Evolutionary conservation across 2,113 vertebrate genomes (phyloP).

Genomic region (Trachemys scripta): DNA sequence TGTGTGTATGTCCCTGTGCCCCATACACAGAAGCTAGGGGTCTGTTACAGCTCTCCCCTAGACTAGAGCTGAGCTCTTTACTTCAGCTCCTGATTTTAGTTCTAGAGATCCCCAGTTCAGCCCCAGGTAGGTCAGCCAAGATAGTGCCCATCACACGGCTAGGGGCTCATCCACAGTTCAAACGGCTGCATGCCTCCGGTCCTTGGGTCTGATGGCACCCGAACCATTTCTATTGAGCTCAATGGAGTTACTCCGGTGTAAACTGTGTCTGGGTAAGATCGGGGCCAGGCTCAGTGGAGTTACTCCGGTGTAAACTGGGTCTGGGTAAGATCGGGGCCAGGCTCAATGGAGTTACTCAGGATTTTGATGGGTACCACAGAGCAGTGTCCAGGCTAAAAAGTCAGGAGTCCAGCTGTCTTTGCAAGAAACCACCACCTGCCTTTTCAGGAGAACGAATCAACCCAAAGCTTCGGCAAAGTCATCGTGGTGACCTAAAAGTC

Average conservation of each 20-base stretch:
- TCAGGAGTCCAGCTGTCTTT: background rate
- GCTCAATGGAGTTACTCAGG: background rate
- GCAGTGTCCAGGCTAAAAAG: background rate
- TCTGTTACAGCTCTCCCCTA: background rate
- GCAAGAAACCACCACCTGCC: background rate
- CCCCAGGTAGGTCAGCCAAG: background rate
- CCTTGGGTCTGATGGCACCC: background rate
- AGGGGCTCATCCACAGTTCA: background rate
- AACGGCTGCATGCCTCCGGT: background rate
- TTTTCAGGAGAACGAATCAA: background rate
- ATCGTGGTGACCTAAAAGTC: fast-evolving
- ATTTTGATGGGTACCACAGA: background rate
- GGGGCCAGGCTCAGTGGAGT: fast-evolving
- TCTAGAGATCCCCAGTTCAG: background rate
- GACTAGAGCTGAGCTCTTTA: background rate
- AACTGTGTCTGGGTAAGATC: background rate
- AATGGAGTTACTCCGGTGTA: background rate
- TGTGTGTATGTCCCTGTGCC: background rate
- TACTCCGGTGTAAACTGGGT: background rate
- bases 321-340: background rate
- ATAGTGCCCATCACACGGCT: background rate
- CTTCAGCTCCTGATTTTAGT: background rate
- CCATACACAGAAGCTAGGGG: background rate
- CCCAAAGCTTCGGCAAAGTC: background rate
- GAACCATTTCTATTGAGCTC: fast-evolving